Evolutionary conservation across 2,797 vertebrate genomes (phyloP).

Genomic region (Phalloptychus januarius): DNA sequence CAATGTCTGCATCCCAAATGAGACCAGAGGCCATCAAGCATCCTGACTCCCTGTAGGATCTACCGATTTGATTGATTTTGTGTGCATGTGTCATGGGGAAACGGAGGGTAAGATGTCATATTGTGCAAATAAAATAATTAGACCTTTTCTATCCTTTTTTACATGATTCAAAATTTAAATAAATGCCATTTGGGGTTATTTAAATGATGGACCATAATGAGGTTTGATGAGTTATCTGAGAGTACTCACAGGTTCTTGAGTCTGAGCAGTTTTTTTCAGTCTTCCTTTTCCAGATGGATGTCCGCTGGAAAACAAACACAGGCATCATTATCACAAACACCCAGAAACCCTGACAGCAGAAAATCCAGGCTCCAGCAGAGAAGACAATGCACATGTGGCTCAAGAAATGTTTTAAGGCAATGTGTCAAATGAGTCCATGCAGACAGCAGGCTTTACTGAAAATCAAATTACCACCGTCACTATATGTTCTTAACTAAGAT

Average conservation of each 20-base stretch:
- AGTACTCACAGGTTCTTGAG: constrained; percentile 63
- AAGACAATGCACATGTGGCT: constrained; percentile 2
- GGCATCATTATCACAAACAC: constrained; percentile 17
- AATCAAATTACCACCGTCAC: constrained; percentile 36
- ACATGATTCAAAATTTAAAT: constrained; percentile 31
- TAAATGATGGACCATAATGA: constrained; percentile 17
- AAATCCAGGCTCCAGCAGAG: background rate
- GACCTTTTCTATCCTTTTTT: constrained; percentile 20
- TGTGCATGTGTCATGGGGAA: constrained; percentile 32
- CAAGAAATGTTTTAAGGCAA: constrained; percentile 6
- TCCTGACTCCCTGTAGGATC: constrained; percentile 61
- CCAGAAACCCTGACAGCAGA: background rate
- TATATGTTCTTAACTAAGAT: constrained; percentile 33
- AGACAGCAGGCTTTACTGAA: constrained; percentile 14
- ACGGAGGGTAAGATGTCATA: constrained; percentile 35
- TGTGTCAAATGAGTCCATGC: constrained; percentile 32
- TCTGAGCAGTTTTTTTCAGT: constrained; percentile 21
- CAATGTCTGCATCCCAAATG: constrained; percentile 76
- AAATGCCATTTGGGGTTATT: constrained; percentile 33
- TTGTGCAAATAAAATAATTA: constrained; percentile 51
- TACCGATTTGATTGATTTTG: constrained; percentile 68
- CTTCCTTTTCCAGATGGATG: constrained; percentile 40
- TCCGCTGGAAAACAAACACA: constrained; percentile 59
- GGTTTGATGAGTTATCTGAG: constrained; percentile 2
- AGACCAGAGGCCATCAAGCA: constrained; percentile 67